A percentile compares a stretch with the other conserved stretches of the same genome.
Evolutionary conservation across 2,113 vertebrate species (phyloP).

Genomic region (Cephalopterus ornatus): DNA sequence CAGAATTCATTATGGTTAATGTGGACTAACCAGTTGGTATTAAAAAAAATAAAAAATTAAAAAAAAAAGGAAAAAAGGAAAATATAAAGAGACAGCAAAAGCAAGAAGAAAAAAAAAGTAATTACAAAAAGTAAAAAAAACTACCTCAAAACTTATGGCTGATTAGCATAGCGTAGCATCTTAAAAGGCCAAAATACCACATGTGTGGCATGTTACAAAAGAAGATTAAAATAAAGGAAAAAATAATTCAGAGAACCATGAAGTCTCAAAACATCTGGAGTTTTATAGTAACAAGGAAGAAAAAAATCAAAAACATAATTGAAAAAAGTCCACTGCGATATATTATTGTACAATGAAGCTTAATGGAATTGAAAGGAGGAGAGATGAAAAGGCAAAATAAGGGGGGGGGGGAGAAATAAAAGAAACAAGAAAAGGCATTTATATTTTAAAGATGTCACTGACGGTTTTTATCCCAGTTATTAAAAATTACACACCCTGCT

Average conservation of each 20-base stretch:
- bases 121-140: not conserved
- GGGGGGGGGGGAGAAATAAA: not conserved
- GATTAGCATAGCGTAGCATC: constrained; percentile 44
- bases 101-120: not conserved
- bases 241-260: constrained; percentile 77
- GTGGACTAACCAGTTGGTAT: not conserved
- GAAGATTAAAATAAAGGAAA: constrained; percentile 79
- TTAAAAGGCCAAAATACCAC: constrained; percentile 71
- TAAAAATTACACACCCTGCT: constrained; percentile 60
- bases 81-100: not conserved
- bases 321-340: constrained; percentile 73
- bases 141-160: not conserved
- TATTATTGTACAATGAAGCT: constrained; percentile 67
- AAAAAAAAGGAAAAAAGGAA: not conserved
- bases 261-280: constrained; percentile 80
- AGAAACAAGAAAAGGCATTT: constrained; percentile 51
- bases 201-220: constrained; percentile 75
- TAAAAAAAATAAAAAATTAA: not conserved
- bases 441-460: constrained; percentile 55
- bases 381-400: constrained; percentile 70
- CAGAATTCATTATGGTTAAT: not conserved
- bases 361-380: constrained; percentile 58
- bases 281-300: constrained; percentile 75
- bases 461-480: constrained; percentile 40
- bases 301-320: constrained; percentile 76